phyloP scores from a whole-genome alignment of 1,140 invertebrate genomes.

The Drosophila tropicalis region DNA sequence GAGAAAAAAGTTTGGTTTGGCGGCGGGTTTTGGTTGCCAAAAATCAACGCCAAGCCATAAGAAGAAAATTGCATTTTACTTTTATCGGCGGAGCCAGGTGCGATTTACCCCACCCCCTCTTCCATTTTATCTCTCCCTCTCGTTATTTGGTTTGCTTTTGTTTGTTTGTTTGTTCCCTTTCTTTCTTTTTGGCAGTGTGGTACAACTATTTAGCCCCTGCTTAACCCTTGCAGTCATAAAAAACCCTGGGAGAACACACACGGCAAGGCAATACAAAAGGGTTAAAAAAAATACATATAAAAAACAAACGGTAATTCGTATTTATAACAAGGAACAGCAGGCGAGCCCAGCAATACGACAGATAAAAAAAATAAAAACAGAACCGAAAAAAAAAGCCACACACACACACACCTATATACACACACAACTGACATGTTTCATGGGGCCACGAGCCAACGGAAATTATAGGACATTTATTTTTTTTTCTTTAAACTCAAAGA shows the following conservation, averaged over 20 bases:
- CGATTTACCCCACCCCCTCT: constrained; percentile 4
- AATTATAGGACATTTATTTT: constrained; percentile 21
- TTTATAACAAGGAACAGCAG: constrained; percentile 25
- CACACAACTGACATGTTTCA: constrained; percentile 10
- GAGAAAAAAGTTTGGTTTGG: background rate
- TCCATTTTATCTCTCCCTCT: background rate
- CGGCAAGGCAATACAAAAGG: constrained; percentile 26
- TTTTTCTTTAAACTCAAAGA: too few relatives aligned
- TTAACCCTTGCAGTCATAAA: constrained; percentile 44
- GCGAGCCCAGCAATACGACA: constrained; percentile 7
- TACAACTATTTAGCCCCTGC: constrained; percentile 66
- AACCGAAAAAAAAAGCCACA: background rate
- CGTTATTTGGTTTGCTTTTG: constrained; percentile 12
- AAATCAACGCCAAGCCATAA: constrained; percentile 73
- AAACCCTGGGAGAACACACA: background rate
- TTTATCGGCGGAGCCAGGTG: constrained; percentile 57
- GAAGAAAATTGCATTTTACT: constrained; percentile 74
- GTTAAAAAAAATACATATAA: constrained; percentile 31
- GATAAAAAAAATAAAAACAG: constrained; percentile 6
- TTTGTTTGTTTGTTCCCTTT: constrained; percentile 40
- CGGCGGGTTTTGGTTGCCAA: constrained; percentile 19
- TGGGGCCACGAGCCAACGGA: constrained; percentile 28
- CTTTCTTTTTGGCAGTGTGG: constrained; percentile 51
- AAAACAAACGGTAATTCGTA: constrained; percentile 53
- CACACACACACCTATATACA: background rate